Conservation (phyloP, 2,888 invertebrate genomes). For the Nemoura dubitans region DNA sequence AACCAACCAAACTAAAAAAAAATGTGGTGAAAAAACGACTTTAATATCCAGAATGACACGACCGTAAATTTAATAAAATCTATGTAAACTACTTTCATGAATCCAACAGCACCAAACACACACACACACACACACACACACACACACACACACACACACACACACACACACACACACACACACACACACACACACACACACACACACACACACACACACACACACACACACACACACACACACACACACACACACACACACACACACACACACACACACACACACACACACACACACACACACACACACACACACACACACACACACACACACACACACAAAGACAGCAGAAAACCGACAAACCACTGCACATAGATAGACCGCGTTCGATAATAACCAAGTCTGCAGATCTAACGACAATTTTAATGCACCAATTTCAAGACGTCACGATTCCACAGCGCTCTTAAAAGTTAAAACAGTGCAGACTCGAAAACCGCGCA, state of each 20-base stretch:
- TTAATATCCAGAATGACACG: neutral
- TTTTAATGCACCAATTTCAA: slow-evolving; percentile 1
- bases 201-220: neutral
- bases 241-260: neutral
- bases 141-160: neutral
- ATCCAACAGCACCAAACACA: neutral
- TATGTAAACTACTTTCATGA: neutral
- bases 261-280: neutral
- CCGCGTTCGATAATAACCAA: neutral
- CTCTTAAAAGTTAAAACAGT: neutral
- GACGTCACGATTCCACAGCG: neutral
- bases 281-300: neutral
- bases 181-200: neutral
- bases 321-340: neutral
- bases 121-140: neutral
- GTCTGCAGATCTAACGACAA: neutral
- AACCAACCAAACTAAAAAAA: neutral
- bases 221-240: neutral
- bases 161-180: neutral
- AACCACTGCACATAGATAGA: too few species aligned
- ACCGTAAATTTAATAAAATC: neutral
- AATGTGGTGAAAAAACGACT: neutral
- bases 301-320: neutral
- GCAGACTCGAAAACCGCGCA: too few species aligned
- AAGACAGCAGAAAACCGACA: neutral